Conservation (phyloP, 2,113 vertebrate genomes). For the Sciurus niger region DNA sequence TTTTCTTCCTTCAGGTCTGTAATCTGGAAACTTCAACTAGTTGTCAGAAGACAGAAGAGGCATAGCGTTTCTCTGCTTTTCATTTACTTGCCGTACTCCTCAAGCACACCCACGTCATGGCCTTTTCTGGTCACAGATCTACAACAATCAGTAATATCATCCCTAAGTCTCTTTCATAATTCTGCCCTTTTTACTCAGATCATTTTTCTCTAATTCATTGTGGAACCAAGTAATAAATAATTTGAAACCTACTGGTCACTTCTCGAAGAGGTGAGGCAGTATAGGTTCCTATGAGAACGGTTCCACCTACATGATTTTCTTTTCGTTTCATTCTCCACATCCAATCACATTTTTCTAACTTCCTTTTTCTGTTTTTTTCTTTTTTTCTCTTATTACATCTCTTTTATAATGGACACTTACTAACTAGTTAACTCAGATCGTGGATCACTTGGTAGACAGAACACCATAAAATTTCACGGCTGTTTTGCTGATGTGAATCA, state of each 20-base stretch:
- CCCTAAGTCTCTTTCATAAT: not conserved
- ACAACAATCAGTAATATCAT: not conserved
- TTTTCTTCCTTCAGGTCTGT: not conserved
- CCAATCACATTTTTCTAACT: not conserved
- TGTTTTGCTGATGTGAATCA: not conserved
- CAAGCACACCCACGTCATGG: not conserved
- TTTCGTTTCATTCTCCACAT: not conserved
- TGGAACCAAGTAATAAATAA: conserved; percentile 13
- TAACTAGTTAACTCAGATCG: not conserved
- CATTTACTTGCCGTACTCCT: not conserved
- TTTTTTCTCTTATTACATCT: not conserved
- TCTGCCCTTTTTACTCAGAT: not conserved
- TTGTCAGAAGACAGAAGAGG: not conserved
- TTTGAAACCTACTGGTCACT: not conserved
- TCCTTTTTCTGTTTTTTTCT: not conserved
- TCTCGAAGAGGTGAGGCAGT: not conserved
- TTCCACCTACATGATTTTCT: not conserved
- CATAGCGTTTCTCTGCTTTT: not conserved
- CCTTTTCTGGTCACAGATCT: not conserved
- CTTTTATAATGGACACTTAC: not conserved
- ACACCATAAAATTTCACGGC: not conserved
- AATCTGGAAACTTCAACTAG: not conserved
- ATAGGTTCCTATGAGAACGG: not conserved
- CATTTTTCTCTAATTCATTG: not conserved
- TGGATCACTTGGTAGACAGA: not conserved